phyloP scores from a whole-genome alignment of 2,888 invertebrate species.

The Dastarcus helophoroides region DNA sequence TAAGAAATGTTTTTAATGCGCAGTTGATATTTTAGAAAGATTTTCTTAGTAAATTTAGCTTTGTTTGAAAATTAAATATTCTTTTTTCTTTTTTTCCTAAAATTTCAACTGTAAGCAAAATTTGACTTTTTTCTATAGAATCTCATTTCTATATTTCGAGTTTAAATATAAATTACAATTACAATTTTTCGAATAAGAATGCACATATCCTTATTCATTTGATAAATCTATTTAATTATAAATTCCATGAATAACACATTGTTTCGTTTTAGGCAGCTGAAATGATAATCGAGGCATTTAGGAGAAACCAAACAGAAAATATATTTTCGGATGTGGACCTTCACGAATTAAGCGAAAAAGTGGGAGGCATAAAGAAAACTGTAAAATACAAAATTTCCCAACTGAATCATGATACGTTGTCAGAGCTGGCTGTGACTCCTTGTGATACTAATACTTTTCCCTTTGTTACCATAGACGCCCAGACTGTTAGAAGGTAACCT shows the following conservation, averaged over 20 bases:
- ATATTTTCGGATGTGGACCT: slow-evolving; percentile 18
- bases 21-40: too few species aligned
- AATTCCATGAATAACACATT: slow-evolving; percentile 7
- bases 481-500: slow-evolving; percentile 17
- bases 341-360: slow-evolving; percentile 18
- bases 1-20: too few species aligned
- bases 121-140: too few species aligned
- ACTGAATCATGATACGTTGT: slow-evolving; percentile 15
- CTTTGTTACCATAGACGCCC: slow-evolving; percentile 15
- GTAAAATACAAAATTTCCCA: slow-evolving; percentile 13
- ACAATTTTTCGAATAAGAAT: too few species aligned
- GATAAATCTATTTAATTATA: slow-evolving; percentile 12
- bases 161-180: too few species aligned
- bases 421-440: slow-evolving; percentile 11
- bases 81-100: too few species aligned
- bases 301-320: slow-evolving; percentile 15
- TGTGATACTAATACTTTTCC: slow-evolving; percentile 17
- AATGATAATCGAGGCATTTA: slow-evolving; percentile 37
- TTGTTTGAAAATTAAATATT: too few species aligned
- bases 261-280: slow-evolving; percentile 38
- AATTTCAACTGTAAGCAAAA: too few species aligned
- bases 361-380: slow-evolving; percentile 9
- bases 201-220: too few species aligned
- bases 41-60: too few species aligned
- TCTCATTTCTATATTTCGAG: too few species aligned